These are phyloP conservation scores for Rutilus rutilus DNA, from an alignment of 2,113 vertebrate species.

Conservation along the genomic window DNA sequence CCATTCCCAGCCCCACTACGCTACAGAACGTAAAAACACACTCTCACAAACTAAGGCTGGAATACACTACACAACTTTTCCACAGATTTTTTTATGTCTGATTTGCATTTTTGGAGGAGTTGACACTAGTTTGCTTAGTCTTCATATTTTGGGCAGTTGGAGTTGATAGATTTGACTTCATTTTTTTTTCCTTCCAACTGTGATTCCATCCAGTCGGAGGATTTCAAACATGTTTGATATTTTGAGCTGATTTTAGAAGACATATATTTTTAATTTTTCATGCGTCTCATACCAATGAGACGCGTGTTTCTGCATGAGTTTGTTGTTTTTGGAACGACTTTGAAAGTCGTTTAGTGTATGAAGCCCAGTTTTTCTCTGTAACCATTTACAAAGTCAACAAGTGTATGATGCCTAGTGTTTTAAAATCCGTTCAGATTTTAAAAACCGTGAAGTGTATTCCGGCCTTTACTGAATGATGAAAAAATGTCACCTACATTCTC, in stretches of 20 bases:
- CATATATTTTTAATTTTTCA: background rate
- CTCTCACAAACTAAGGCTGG: background rate
- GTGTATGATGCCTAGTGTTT: background rate
- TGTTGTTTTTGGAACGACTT: background rate
- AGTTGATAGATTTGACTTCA: background rate
- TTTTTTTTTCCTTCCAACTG: background rate
- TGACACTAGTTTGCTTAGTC: background rate
- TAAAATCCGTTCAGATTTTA: background rate
- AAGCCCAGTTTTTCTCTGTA: background rate
- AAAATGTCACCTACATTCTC: background rate
- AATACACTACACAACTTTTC: background rate
- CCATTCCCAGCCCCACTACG: constrained; percentile 86
- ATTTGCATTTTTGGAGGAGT: background rate
- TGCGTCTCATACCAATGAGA: background rate
- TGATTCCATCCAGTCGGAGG: background rate
- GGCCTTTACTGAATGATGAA: background rate
- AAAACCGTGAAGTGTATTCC: background rate
- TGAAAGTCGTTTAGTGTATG: background rate
- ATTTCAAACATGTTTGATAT: background rate
- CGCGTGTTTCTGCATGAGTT: background rate
- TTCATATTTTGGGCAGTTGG: background rate
- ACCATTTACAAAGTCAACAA: background rate
- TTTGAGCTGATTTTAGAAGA: background rate
- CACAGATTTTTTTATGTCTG: background rate
- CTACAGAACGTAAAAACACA: constrained; percentile 73